These are phyloP conservation scores for Poeciliopsis turneri DNA, from an alignment of 2,797 vertebrate species.

Conservation along the genomic window DNA sequence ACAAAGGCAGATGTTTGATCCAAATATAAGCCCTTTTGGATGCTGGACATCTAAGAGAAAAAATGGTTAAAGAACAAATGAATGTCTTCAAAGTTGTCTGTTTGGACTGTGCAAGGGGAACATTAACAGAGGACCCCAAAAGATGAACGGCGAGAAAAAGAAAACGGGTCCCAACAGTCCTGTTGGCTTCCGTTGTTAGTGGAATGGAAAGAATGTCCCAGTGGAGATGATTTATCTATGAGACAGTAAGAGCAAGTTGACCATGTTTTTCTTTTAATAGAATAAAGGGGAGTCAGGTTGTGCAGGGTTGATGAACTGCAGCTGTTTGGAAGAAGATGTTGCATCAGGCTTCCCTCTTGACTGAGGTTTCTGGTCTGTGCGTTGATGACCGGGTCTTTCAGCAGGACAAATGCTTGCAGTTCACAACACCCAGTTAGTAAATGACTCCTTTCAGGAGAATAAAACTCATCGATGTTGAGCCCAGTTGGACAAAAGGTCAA, in stretches of 20 bases:
- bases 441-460: not conserved
- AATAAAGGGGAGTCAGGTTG: not conserved
- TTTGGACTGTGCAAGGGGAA: not conserved
- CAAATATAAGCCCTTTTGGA: not conserved
- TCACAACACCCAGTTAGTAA: not conserved
- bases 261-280: not conserved
- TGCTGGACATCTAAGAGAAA: not conserved
- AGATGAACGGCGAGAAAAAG: not conserved
- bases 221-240: not conserved
- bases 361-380: not conserved
- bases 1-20: not conserved
- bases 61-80: not conserved
- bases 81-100: not conserved
- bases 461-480: not conserved
- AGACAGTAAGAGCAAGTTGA: not conserved
- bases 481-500: not conserved
- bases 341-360: not conserved
- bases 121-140: not conserved
- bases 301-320: not conserved
- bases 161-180: not conserved
- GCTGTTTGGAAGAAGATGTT: not conserved
- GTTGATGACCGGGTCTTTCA: not conserved
- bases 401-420: not conserved
- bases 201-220: not conserved
- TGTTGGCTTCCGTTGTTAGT: not conserved